Conservation (phyloP, 2,797 vertebrate species). For the Poeciliopsis infans region DNA sequence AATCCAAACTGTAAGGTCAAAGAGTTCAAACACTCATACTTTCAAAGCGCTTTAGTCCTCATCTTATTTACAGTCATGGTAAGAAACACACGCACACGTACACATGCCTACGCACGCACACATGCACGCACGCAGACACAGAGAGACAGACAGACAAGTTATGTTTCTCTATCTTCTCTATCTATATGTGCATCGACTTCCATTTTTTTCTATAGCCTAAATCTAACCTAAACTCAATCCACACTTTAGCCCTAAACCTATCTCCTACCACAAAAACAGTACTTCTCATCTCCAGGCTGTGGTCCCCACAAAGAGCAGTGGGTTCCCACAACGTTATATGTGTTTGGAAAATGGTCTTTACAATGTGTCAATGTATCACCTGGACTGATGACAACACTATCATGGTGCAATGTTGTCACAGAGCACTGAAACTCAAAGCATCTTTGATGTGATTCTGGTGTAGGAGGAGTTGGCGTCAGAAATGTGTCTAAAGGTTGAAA, state of each 20-base stretch:
- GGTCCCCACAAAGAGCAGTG: too few species aligned
- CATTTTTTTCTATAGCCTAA: too few species aligned
- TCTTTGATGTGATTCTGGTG: background rate
- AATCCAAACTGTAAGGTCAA: conserved; percentile 62
- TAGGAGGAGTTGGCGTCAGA: background rate
- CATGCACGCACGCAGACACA: too few species aligned
- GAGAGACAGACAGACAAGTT: too few species aligned
- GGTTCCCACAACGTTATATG: too few species aligned
- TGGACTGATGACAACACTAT: background rate
- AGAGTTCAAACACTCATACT: conserved; percentile 84
- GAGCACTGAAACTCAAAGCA: background rate
- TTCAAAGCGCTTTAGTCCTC: conserved; percentile 80
- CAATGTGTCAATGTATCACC: background rate
- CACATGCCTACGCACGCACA: too few species aligned
- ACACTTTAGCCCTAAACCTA: too few species aligned
- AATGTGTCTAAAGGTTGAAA: background rate
- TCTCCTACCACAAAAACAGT: background rate
- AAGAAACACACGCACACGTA: conserved; percentile 10
- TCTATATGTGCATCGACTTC: too few species aligned
- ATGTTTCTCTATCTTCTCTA: too few species aligned
- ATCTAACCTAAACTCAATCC: too few species aligned
- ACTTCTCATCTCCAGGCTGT: too few species aligned
- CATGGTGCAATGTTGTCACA: background rate
- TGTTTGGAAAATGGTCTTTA: too few species aligned
- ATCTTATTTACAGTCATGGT: conserved; percentile 86